Evolutionary conservation across 1,140 invertebrate genomes (phyloP), one percentile per base, ranked within the genome.

Genomic region (Uloborus diversus): DNA sequence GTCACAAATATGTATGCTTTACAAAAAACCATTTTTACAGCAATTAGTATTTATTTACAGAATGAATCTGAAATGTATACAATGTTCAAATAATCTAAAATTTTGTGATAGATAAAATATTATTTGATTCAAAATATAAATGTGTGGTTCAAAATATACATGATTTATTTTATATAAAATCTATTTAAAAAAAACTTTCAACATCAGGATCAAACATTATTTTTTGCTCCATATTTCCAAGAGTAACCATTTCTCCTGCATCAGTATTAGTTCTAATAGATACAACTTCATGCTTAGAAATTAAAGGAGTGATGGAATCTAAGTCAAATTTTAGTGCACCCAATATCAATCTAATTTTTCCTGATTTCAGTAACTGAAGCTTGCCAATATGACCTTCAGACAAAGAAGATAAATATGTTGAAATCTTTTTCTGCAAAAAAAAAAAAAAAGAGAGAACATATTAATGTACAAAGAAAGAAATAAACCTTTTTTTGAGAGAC

Each of bases 371-470:
- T 17, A 75, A 25, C 37, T 73, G 53, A 47, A 75, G 32, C 11
- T 75, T 75, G 14, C 71, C 71, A 14, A 75, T 33, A 2, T n/a
- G n/a, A n/a, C 71, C 71, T 64, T 75, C 71, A 14, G 59, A 47
- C 27, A 75, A 23, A 13, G 59, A 28, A 17, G 51, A n/a, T 7
- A 70, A n/a, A 25, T 14, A 14, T 57, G 68, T 57, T 25, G 13
- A 4, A 30, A 14, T 32, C 17, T 51, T 32, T 17, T 68, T 68
- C 65, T 68, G 28, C 0, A 68, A 49, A 4, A 49, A 47, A 51
- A 14, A 17, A 17, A 64, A 56, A 56, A 11, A 5, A 56, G 23
- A 5, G 23, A 14, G 3, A 4, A 23, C 4, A 32, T 35, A 14
- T 11, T 25, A 1, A 42, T 25, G 32, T 13, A 62, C n/a, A 33